Evolutionary conservation across 2,888 invertebrate species (phyloP), one percentile per base, ranked within the genome.

Genomic region (Byasa hedistus): DNA sequence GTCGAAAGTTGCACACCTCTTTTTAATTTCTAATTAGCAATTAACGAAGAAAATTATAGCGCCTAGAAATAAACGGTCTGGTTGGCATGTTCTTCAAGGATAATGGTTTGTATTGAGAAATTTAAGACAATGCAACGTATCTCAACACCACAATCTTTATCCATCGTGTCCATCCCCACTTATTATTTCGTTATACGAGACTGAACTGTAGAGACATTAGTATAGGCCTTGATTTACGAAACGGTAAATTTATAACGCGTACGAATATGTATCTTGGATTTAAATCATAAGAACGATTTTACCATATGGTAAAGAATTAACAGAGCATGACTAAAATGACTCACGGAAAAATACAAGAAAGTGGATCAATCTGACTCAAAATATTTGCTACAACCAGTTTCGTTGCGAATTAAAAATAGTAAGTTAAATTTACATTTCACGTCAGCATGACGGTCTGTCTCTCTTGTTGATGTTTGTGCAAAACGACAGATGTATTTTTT

Each of bases 1-100:
- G 39, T 39, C 39, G 39, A 39, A 44, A 55, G 48, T 62, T 56
- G 52, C 57, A 24, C 32, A 48, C 39, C 48, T 64, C 54, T 58
- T 59, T 63, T 62, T 51, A 27, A 59, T 62, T 66, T 66, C 62
- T 66, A 66, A 66, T 64, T 55, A 17, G 39, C 32, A 61, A 39
- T 65, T 63, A 63, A 63, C 66, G 59, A 59, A 58, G 27, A 68
- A 68, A 71, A 69, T 67, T 68, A 70, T 69, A 70, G 81, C 81
- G 81, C 84, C 84, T 63, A 57, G 69, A 72, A 75, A 72, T 87
- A 84, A 83, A 86, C 85, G 87, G 86, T 86, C 87, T 86, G 81
- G 71, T 87, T 83, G 77, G 74, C 79, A 74, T 72, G 72, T 76
- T 75, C 65, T 79, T 80, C 84, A 86, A 87, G 86, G 85, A 85